These are phyloP conservation scores for Lithophane semibrunnea DNA, from an alignment of 2,888 invertebrate genomes.

Conservation along the genomic window DNA sequence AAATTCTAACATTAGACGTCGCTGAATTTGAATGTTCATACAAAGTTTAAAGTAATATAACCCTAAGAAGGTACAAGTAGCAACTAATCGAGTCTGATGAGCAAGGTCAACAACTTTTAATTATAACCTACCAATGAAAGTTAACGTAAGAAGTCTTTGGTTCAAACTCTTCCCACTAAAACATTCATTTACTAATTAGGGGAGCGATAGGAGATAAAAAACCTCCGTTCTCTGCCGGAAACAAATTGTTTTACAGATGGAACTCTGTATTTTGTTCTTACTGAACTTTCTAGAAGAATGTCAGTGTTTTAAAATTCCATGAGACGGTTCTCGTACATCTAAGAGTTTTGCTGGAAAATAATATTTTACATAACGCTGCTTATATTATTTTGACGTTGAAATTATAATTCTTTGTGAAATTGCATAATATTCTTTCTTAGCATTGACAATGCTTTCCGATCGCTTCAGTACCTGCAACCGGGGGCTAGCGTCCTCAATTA, in stretches of 20 bases:
- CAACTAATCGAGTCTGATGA: slow-evolving; percentile 43
- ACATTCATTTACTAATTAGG: slow-evolving; percentile 71
- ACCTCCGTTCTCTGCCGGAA: slow-evolving; percentile 51
- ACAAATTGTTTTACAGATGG: slow-evolving; percentile 63
- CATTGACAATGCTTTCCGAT: no score
- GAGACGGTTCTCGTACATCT: slow-evolving; percentile 1
- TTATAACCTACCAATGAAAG: slow-evolving; percentile 58
- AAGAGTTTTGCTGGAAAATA: slow-evolving; percentile 35
- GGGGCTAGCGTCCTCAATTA: no score
- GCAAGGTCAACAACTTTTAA: slow-evolving; percentile 62
- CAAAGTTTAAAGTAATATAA: slow-evolving; percentile 47
- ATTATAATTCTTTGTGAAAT: slow-evolving; percentile 19
- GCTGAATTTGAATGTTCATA: slow-evolving; percentile 24
- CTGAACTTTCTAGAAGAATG: slow-evolving; percentile 41
- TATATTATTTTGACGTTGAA: slow-evolving; percentile 12
- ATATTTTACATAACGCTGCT: slow-evolving; percentile 18
- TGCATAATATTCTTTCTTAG: not conserved
- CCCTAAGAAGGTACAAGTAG: slow-evolving; percentile 24
- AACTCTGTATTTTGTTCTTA: slow-evolving; percentile 49
- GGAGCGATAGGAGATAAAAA: slow-evolving; percentile 62
- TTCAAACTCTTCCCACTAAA: slow-evolving; percentile 64
- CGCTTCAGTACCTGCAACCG: no score
- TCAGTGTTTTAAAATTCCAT: slow-evolving; percentile 47
- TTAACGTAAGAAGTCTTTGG: slow-evolving; percentile 59
- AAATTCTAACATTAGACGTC: slow-evolving; percentile 37